Conservation (phyloP, 2,888 invertebrate genomes). For the Tenthredo scrophulariae region DNA sequence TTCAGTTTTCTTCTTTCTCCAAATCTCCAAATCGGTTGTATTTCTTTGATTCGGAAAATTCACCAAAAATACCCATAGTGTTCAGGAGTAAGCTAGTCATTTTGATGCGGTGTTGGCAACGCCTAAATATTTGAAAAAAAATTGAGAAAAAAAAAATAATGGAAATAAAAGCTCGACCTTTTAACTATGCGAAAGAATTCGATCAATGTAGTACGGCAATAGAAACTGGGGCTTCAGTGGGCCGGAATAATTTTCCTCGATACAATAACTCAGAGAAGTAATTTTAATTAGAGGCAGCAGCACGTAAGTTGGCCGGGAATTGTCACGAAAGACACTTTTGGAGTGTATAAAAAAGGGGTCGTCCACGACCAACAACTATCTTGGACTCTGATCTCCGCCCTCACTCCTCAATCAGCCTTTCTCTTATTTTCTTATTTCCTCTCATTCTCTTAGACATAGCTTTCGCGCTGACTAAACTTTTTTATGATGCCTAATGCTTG, state of each 20-base stretch:
- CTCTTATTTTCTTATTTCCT: background rate
- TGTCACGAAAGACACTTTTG: background rate
- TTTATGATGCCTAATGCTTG: background rate
- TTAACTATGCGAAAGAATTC: background rate
- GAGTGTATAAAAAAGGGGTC: background rate
- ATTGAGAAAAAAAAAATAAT: background rate
- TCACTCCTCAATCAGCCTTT: background rate
- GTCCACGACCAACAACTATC: background rate
- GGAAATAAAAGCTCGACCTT: background rate
- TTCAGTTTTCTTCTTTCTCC: constrained; percentile 9
- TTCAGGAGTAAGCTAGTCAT: background rate
- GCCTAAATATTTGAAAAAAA: background rate
- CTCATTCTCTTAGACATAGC: background rate
- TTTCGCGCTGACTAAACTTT: background rate
- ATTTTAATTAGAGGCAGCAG: constrained; percentile 34
- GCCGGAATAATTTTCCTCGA: background rate
- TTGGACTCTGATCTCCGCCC: constrained; percentile 6
- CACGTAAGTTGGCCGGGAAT: background rate
- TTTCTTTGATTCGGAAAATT: background rate
- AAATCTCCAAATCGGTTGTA: background rate
- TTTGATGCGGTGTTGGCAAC: background rate
- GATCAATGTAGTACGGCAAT: background rate
- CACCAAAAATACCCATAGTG: background rate
- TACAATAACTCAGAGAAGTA: constrained; percentile 18
- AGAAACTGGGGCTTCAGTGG: background rate